Evolutionary conservation across 35 echinoderm and acorn worm genomes (phyloP), one percentile per base, ranked within the genome.

Genomic region (Chiridota heheva): DNA sequence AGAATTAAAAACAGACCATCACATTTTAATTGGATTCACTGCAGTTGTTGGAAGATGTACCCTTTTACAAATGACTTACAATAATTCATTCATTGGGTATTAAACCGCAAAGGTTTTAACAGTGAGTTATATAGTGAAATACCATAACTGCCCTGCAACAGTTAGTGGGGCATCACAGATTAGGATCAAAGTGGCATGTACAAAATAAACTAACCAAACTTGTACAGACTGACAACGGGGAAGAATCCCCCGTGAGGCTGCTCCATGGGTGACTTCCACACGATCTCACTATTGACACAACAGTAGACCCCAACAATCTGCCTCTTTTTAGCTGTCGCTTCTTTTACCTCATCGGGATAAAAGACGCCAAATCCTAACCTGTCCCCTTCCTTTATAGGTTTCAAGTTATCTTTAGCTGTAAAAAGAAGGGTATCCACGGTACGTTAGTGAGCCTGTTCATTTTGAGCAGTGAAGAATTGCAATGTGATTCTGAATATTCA

Each of bases 301-400:
- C 84, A 84, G 73, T 98, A 98, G 5, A 87, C 95, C 18, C 91
- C 70, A 12, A 98, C 85, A 33, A 91, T 79, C 51, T 98, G 95
- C 26, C 69, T 49, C 26, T 85, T 85, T 44, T 74, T 69, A 35
- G 87, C 85, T 24, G 68, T 76, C 41, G 89, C 67, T 51, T 88
- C 73, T 72, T 76, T 80, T 40, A 81, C 72, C 28, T 66, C 61
- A 18, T 84, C 44, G 22, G 87, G 83, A 61, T 88, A 97, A 63
- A 87, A 57, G 7, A 92, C 24, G 46, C 89, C 95, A 84, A 87
- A 98, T 15, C 95, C 95, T 20, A 98, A 22, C 31, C 79, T 60
- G 69, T 98, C 95, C 17, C 92, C 92, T 42, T 33, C 69, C 70
- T 83, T 61, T 28, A 96, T 29, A 28, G 22, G 70, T 40, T 34